Percentiles rank a stretch among this genome's conserved stretches.
These are phyloP conservation scores for Brenthis daphne DNA, from an alignment of 2,888 invertebrate genomes.

Conservation along the genomic window DNA sequence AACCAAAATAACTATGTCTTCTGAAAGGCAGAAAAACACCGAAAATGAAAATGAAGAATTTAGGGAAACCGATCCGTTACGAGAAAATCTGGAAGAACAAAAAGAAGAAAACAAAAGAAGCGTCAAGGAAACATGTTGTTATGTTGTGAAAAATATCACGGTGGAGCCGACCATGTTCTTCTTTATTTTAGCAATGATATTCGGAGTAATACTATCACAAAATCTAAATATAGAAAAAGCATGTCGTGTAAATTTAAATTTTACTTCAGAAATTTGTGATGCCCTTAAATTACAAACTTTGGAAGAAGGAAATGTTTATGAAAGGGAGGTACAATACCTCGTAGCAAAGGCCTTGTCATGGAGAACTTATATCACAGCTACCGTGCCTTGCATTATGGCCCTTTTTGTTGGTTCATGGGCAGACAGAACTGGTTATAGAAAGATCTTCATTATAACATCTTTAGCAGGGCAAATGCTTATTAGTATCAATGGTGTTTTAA, in stretches of 20 bases:
- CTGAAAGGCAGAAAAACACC: not conserved
- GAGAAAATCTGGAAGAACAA: constrained; percentile 36
- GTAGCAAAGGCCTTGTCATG: constrained; percentile 88
- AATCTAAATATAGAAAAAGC: constrained; percentile 92
- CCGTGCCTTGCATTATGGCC: constrained; percentile 88
- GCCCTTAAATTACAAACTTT: constrained; percentile 86
- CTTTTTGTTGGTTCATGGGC: constrained; percentile 90
- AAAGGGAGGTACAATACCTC: constrained; percentile 84
- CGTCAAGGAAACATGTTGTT: constrained; percentile 46
- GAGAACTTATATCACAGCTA: constrained; percentile 91
- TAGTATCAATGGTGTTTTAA: constrained; percentile 86
- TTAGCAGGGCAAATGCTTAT: constrained; percentile 87
- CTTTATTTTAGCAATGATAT: constrained; percentile 55
- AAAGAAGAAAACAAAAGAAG: constrained; percentile 39
- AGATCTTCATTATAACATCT: constrained; percentile 88
- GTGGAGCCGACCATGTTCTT: constrained; percentile 63
- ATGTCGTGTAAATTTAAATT: constrained; percentile 89
- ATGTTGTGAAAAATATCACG: constrained; percentile 54
- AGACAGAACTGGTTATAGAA: constrained; percentile 84
- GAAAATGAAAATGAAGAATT: constrained; percentile 39
- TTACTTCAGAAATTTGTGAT: constrained; percentile 86
- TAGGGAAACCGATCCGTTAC: constrained; percentile 50
- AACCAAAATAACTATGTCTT: constrained; percentile 7
- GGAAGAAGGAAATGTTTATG: constrained; percentile 73
- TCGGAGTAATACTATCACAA: constrained; percentile 87